Evolutionary conservation across 2,888 invertebrate genomes (phyloP), one percentile per base, ranked within the genome.

Genomic region (Mythimna impura): DNA sequence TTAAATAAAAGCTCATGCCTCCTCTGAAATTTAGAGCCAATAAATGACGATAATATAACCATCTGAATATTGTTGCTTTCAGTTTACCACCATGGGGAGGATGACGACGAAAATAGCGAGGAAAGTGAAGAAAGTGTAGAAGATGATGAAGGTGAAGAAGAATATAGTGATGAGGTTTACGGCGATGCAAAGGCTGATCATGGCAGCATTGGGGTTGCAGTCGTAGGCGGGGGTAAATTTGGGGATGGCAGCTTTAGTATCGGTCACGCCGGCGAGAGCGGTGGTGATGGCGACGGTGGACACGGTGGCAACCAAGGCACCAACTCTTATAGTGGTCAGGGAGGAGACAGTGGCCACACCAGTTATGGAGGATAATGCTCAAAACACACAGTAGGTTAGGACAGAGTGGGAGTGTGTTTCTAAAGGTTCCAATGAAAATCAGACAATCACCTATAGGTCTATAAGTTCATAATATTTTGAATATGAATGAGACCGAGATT

Each of bases 301-400:
- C 74, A 72, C 25, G 72, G 72, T 0, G 61, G 73, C 1, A 74
- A 72, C 47, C n/a, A 36, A 0, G 58, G 47, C 3, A n/a, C 14
- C 22, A 76, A 43, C 6, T 43, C 50, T n/a, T 67, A 74, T 54
- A 67, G 67, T 1, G 60, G 64, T 8, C 3, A 12, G 9, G 73
- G 47, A 20, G 67, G 63, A 54, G 75, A 74, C 25, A 7, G 5
- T 0, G 67, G 63, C 12, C 57, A 75, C 58, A 75, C 47, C 1
- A 54, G 61, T n/a, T 73, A 66, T 40, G 60, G 36, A 40, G 14
- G 36, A 14, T 36, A 12, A 63, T 55, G 55, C 12, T 20, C 30
- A 2, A 25, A 25, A 43, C 12, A 20, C 36, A 5, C 22, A 52
- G 10, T 17, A 17, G 10, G 8, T 57, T 14, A 50, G 50, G 20